Percentiles rank a stretch among this genome's conserved stretches.
Evolutionary conservation across 2,888 invertebrate species (phyloP).

Genomic region (Apodemia duryi): DNA sequence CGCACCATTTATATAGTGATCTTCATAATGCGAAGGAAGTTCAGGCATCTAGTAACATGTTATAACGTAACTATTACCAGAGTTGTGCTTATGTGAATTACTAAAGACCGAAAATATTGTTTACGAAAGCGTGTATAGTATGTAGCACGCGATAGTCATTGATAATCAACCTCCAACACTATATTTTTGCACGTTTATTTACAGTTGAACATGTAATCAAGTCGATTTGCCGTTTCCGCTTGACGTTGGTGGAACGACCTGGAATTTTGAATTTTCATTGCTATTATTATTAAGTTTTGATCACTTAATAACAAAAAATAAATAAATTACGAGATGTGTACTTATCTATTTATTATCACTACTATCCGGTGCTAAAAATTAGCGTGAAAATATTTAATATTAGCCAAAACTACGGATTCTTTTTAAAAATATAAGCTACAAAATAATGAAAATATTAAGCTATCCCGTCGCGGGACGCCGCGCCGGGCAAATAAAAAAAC

Average conservation of each 20-base stretch:
- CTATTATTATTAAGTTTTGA: neutral
- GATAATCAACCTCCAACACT: conserved; percentile 12
- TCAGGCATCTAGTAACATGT: neutral
- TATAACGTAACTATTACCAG: conserved; percentile 1
- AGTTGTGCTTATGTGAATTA: conserved; percentile 6
- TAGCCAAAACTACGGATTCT: too few species aligned
- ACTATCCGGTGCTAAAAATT: too few species aligned
- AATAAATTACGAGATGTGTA: too few species aligned
- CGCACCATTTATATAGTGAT: too few species aligned
- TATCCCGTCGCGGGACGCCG: too few species aligned
- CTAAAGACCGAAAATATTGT: conserved; percentile 21
- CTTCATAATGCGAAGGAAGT: neutral
- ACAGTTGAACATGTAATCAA: conserved; percentile 15
- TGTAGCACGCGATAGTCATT: conserved; percentile 11
- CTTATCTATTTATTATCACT: too few species aligned
- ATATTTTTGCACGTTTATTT: conserved; percentile 10
- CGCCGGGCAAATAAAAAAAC: too few species aligned
- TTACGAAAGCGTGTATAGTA: conserved; percentile 21
- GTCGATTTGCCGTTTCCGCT: conserved; percentile 10
- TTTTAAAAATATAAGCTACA: too few species aligned
- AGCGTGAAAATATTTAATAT: too few species aligned
- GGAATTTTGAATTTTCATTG: conserved; percentile 9
- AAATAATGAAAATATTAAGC: too few species aligned
- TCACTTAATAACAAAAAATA: neutral
- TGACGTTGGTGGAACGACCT: conserved; percentile 6